Base-by-base conservation (phyloP, 2,888 invertebrate species). In the Salpingus planirostris region DNA sequence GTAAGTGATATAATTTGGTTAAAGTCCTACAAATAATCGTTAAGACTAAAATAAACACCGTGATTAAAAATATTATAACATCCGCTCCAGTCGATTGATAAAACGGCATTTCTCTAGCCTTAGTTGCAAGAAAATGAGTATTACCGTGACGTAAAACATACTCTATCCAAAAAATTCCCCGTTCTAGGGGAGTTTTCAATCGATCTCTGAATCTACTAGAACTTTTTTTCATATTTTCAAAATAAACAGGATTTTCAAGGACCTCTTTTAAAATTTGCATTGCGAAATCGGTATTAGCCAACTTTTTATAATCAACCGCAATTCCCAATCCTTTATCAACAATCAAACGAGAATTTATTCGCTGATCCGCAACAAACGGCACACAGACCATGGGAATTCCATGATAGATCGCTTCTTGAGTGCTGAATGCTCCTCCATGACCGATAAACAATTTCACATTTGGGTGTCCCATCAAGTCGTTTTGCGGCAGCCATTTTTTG, bases 301-400 rank as follows among this genome's bases (percentile, higher is more conserved):
- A 14, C 13, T 30, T 40, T 3, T n/a, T n/a, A n/a, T n/a, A n/a
- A n/a, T n/a, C n/a, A n/a, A n/a, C n/a, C n/a, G n/a, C n/a, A n/a
- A 42, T 24, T 1, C 49, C 56, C 26, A 49, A 35, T 21, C 55
- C 55, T 8, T 47, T 43, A 3, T 40, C 31, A 12, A 46, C 48
- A 14, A 59, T 47, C 26, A 49, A 48, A 7, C 35, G 29, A 37
- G 55, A 47, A 36, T 57, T 60, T 8, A 47, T 28, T 3, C 27
- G 29, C 21, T 54, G 54, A 35, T 54, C 52, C 6, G 38, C 26
- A 13, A 46, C 39, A 23, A 54, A 47, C n/a, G 54, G 59, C 12
- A 59, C 46, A 3, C 50, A 37, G 6, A 46, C 21, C n/a, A 43
- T 34, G 21, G 46, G 46, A 11, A 46, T 40, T 13, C 42, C 46